These are phyloP conservation scores for Conus betulinus DNA, from an alignment of 1,140 invertebrate species.

Conservation along the genomic window DNA sequence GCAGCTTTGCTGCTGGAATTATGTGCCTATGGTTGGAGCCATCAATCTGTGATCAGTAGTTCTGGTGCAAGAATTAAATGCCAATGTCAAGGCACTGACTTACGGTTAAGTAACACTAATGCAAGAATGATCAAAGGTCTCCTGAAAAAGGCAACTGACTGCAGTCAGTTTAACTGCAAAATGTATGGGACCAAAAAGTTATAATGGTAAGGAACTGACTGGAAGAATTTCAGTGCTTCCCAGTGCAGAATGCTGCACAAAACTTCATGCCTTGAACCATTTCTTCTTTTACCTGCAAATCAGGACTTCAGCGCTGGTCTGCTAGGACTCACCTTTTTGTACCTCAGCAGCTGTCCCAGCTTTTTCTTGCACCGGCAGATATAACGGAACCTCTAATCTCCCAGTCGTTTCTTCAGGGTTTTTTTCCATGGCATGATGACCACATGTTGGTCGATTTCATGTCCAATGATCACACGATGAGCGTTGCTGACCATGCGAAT, in stretches of 20 bases:
- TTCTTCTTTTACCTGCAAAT: background rate
- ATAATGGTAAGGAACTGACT: background rate
- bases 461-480: conserved; percentile 19
- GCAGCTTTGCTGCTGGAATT: too few relatives aligned
- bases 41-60: too few relatives aligned
- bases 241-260: background rate
- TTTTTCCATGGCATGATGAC: background rate
- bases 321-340: conserved; percentile 14
- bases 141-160: too few relatives aligned
- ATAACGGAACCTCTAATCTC: conserved; percentile 17
- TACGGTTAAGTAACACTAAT: too few relatives aligned
- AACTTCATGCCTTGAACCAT: background rate
- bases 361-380: conserved; percentile 28
- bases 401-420: conserved; percentile 12
- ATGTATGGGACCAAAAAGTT: background rate
- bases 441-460: conserved; percentile 1
- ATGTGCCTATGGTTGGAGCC: too few relatives aligned
- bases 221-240: background rate
- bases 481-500: conserved; percentile 19
- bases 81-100: too few relatives aligned
- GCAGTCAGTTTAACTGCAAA: background rate
- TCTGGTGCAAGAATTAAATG: too few relatives aligned
- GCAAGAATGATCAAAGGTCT: too few relatives aligned
- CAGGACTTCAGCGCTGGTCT: background rate
- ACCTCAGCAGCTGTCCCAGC: conserved; percentile 15